Percentiles rank a stretch among this genome's conserved stretches.
Evolutionary conservation across 2,113 vertebrate species (phyloP).

Genomic region (Suncus etruscus): DNA sequence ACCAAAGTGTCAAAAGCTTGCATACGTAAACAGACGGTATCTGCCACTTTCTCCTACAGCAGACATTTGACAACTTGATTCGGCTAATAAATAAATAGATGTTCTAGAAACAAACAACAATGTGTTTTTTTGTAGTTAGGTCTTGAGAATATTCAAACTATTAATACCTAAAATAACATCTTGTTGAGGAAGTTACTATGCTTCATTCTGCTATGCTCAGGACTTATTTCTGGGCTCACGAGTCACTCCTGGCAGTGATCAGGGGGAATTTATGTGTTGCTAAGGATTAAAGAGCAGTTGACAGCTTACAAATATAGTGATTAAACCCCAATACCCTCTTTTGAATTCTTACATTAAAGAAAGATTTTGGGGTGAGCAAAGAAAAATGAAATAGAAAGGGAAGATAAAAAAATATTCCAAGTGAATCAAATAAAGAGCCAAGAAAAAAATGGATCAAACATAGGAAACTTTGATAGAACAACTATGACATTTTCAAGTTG

Average conservation of each 20-base stretch:
- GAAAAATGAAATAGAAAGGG: background rate
- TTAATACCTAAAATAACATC: slow-evolving; percentile 23
- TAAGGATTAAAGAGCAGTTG: too few species aligned
- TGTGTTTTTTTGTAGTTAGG: background rate
- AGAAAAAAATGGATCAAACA: background rate
- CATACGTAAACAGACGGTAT: too few species aligned
- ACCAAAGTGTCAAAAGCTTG: too few species aligned
- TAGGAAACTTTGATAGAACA: background rate
- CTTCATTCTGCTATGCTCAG: too few species aligned
- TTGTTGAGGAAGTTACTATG: background rate
- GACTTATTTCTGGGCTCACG: too few species aligned
- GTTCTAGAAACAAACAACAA: background rate
- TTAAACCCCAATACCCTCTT: too few species aligned
- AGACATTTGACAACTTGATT: background rate
- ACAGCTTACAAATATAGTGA: too few species aligned
- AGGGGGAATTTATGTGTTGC: too few species aligned
- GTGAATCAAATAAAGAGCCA: background rate
- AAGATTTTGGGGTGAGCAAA: background rate
- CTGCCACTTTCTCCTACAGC: too few species aligned
- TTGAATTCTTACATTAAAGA: too few species aligned
- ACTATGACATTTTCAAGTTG: background rate
- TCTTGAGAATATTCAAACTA: background rate
- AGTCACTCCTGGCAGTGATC: too few species aligned
- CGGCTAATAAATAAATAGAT: background rate
- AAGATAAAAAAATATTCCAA: background rate